These are phyloP conservation scores for Siniperca knerii DNA, from an alignment of 2,113 vertebrate genomes.

Conservation along the genomic window DNA sequence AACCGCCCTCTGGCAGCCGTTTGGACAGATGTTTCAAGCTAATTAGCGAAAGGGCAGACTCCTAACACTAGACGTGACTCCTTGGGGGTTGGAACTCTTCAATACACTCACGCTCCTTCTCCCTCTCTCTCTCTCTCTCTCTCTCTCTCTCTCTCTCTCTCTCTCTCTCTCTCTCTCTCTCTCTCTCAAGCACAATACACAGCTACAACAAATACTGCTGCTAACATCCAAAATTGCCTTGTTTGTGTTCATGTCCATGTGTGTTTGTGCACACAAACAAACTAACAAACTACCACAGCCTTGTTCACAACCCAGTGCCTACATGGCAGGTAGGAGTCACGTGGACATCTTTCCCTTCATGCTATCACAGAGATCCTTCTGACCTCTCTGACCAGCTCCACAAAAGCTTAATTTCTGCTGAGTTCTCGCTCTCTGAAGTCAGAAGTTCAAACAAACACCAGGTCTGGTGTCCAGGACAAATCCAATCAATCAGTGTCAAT, in stretches of 20 bases:
- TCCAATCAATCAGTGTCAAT: conserved; percentile 62
- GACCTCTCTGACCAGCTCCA: conserved; percentile 44
- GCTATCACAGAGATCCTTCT: conserved; percentile 25
- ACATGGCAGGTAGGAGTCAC: conserved; percentile 32
- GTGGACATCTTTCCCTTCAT: conserved; percentile 8
- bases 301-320: conserved; percentile 29
- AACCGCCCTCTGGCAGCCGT: conserved; percentile 55
- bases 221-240: not conserved
- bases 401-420: conserved; percentile 36
- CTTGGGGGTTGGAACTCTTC: conserved; percentile 55
- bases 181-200: not conserved
- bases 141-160: no score
- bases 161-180: no score
- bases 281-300: conserved; percentile 10
- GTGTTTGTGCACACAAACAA: conserved; percentile 15
- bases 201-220: conserved; percentile 10
- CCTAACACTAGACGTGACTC: conserved; percentile 66
- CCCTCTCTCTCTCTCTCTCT: no score
- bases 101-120: conserved; percentile 25
- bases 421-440: conserved; percentile 41
- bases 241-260: conserved; percentile 21
- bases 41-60: conserved; percentile 78
- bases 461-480: conserved; percentile 29
- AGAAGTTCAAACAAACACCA: conserved; percentile 41
- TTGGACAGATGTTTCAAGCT: conserved; percentile 75